phyloP scores from a whole-genome alignment of 2,888 invertebrate species.

The Chymomyza procnemis region DNA sequence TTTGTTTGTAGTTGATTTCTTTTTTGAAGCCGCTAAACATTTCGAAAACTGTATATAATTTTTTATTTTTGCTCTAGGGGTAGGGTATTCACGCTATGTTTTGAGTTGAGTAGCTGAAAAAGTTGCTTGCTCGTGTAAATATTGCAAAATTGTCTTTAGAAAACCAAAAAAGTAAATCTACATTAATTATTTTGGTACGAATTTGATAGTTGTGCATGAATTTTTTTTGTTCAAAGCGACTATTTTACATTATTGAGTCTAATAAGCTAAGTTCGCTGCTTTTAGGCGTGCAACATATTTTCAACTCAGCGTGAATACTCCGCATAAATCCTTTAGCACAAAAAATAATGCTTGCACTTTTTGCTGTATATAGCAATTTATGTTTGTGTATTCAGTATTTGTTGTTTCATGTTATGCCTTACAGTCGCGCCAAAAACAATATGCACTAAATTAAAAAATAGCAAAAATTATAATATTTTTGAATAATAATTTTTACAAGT shows the following conservation, averaged over 20 bases:
- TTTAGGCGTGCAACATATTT: too few relatives aligned
- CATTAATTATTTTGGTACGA: too few relatives aligned
- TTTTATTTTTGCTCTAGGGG: slow-evolving; percentile 57
- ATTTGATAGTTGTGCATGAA: too few relatives aligned
- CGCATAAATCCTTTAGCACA: slow-evolving; percentile 29
- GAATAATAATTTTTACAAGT: slow-evolving; percentile 31
- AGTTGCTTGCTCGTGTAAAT: too few relatives aligned
- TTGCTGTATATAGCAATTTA: too few relatives aligned
- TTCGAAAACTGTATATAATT: slow-evolving; percentile 54
- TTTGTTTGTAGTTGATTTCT: slow-evolving; percentile 24
- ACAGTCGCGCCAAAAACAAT: slow-evolving; percentile 60
- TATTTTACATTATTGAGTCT: too few relatives aligned
- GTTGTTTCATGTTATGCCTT: slow-evolving; percentile 17
- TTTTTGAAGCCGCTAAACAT: slow-evolving; percentile 58
- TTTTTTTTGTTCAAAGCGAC: too few relatives aligned
- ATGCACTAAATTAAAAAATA: slow-evolving; percentile 30
- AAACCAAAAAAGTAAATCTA: too few relatives aligned
- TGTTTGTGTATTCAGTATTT: not conserved
- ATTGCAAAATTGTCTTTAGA: too few relatives aligned
- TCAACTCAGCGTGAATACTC: slow-evolving; percentile 11
- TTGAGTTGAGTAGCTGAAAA: too few relatives aligned
- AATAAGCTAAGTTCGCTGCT: too few relatives aligned
- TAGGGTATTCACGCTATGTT: too few relatives aligned
- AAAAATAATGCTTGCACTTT: slow-evolving; percentile 15
- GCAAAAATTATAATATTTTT: not conserved